phyloP scores from a whole-genome alignment of 2,797 vertebrate species.

The Pseudomugil tenellus region DNA sequence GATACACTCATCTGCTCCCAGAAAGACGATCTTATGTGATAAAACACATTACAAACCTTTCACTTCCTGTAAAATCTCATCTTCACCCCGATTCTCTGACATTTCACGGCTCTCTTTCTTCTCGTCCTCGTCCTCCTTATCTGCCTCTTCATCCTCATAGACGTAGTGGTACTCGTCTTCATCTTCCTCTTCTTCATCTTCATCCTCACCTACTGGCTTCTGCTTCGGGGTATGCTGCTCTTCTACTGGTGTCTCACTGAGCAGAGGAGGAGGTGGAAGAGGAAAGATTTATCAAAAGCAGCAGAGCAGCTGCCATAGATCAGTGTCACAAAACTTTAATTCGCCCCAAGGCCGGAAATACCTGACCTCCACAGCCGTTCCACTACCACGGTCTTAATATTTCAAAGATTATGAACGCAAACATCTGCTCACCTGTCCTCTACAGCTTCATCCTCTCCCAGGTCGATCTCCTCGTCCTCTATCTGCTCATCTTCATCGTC shows the following conservation, averaged over 20 bases:
- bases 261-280: neutral
- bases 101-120: constrained; percentile 77
- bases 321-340: constrained; percentile 63
- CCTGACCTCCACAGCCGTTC: neutral
- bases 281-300: constrained; percentile 41
- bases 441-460: constrained; percentile 64
- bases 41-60: constrained; percentile 85
- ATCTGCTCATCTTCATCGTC: constrained; percentile 83
- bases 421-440: constrained; percentile 72
- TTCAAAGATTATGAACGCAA: constrained; percentile 14
- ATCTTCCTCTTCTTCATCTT: constrained; percentile 80
- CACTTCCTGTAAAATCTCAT: constrained; percentile 88
- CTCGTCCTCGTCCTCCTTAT: constrained; percentile 83
- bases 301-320: constrained; percentile 53
- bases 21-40: neutral
- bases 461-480: constrained; percentile 83
- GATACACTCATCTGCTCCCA: constrained; percentile 38
- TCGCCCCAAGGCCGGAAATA: constrained; percentile 62
- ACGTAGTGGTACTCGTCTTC: constrained; percentile 85
- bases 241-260: constrained; percentile 74
- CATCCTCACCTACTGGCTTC: constrained; percentile 85
- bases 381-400: neutral
- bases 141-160: constrained; percentile 83
- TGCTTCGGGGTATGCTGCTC: constrained; percentile 75
- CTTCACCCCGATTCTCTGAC: constrained; percentile 73